These are phyloP conservation scores for Ostrea denselamellosa DNA, from an alignment of 1,140 invertebrate genomes.

Conservation along the genomic window DNA sequence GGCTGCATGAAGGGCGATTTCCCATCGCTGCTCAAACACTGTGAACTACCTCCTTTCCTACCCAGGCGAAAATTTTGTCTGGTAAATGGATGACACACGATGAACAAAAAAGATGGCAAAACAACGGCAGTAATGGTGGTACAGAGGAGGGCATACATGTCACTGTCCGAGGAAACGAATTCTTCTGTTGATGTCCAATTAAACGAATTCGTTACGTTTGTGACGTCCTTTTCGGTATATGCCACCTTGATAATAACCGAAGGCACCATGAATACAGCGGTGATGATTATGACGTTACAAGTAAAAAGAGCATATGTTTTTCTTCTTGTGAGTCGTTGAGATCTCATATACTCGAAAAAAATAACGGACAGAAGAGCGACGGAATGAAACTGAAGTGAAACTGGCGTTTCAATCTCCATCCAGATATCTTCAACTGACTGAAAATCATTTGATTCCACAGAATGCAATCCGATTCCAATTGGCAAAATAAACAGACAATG, in stretches of 20 bases:
- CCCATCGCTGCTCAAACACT: neutral
- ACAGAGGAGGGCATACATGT: neutral
- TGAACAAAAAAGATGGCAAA: neutral
- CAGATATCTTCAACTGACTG: neutral
- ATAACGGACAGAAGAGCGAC: neutral
- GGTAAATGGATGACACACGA: neutral
- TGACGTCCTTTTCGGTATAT: neutral
- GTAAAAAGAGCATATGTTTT: neutral
- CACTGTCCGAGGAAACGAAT: neutral
- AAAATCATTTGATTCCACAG: neutral
- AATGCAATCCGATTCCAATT: slow-evolving; percentile 11
- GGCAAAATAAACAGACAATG: slow-evolving; percentile 30
- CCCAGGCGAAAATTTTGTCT: neutral
- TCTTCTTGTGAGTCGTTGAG: neutral
- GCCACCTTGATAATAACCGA: neutral
- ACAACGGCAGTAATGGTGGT: neutral
- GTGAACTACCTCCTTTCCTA: neutral
- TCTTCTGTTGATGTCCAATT: neutral
- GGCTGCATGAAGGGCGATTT: neutral
- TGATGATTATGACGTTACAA: neutral
- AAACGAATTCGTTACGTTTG: neutral
- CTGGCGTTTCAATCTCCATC: neutral
- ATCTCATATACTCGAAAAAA: neutral
- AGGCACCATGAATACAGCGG: neutral
- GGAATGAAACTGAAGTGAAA: slow-evolving; percentile 7